A percentile compares a stretch with the other conserved stretches of the same genome.
These are phyloP conservation scores for Theonella swinhoei DNA, from an alignment of 37 sponge, comb jelly and placozoan genomes.

Conservation along the genomic window DNA sequence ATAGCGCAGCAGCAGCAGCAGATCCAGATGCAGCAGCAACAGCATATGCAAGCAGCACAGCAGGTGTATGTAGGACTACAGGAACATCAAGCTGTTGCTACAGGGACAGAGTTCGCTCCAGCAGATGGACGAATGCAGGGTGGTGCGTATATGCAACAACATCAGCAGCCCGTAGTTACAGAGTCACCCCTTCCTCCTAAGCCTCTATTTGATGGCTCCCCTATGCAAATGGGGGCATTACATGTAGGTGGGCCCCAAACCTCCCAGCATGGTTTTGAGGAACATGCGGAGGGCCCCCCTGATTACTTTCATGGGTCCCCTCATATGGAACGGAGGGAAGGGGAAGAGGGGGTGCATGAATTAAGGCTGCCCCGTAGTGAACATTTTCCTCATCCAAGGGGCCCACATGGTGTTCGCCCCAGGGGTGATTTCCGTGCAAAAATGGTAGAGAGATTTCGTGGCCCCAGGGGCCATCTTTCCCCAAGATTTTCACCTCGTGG, in stretches of 20 bases:
- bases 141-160: slow-evolving; percentile 20
- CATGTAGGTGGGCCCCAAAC: neutral
- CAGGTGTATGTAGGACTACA: slow-evolving; percentile 11
- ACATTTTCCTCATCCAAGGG: neutral
- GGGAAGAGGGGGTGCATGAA: neutral
- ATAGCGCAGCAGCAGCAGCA: slow-evolving; percentile 39
- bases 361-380: neutral
- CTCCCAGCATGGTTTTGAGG: too few relatives aligned
- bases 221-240: neutral
- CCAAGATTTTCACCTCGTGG: neutral
- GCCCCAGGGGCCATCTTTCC: neutral
- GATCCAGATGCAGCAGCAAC: slow-evolving; percentile 39
- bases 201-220: neutral
- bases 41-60: slow-evolving; percentile 44
- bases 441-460: neutral
- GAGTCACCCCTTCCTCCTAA: neutral
- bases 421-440: neutral
- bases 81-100: slow-evolving; percentile 19
- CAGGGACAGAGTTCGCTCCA: slow-evolving; percentile 1
- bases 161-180: neutral
- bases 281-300: neutral
- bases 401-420: neutral
- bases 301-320: neutral
- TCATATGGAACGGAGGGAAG: too few relatives aligned
- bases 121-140: slow-evolving; percentile 5